A percentile compares a stretch with the other conserved stretches of the same genome.
Conservation (phyloP, 2,888 invertebrate genomes). For the Polymixis flavicincta region DNA sequence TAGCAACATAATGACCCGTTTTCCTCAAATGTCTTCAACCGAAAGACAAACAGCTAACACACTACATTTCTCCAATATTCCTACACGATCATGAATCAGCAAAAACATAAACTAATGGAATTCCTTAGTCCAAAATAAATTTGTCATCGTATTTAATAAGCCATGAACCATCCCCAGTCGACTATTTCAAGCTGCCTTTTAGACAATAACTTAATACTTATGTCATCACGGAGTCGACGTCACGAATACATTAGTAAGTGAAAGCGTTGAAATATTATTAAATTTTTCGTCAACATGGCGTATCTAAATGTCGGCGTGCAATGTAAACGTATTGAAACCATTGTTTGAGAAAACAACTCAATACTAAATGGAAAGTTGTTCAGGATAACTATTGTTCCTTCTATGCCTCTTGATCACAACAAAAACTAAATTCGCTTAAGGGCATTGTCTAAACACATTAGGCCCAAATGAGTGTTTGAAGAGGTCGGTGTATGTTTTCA, state of each 20-base stretch:
- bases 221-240: conserved; percentile 52
- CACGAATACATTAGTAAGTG: conserved; percentile 55
- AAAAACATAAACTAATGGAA: conserved; percentile 40
- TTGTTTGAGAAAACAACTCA: conserved; percentile 55
- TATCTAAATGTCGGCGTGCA: conserved; percentile 59
- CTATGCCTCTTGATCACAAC: conserved; percentile 56
- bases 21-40: conserved; percentile 49
- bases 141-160: conserved; percentile 64
- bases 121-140: conserved; percentile 51
- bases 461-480: conserved; percentile 69
- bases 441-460: conserved; percentile 67
- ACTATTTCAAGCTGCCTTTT: conserved; percentile 42
- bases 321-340: conserved; percentile 54
- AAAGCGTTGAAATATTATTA: conserved; percentile 61
- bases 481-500: conserved; percentile 66
- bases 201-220: conserved; percentile 62
- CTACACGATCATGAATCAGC: conserved; percentile 47
- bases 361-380: conserved; percentile 55
- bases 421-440: conserved; percentile 64
- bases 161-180: conserved; percentile 45
- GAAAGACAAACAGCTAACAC: conserved; percentile 47
- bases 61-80: conserved; percentile 45
- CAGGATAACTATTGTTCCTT: conserved; percentile 47
- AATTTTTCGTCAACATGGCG: conserved; percentile 62
- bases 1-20: conserved; percentile 53